These are phyloP conservation scores for Myzus persicae DNA, from an alignment of 1,140 invertebrate genomes.

Conservation along the genomic window DNA sequence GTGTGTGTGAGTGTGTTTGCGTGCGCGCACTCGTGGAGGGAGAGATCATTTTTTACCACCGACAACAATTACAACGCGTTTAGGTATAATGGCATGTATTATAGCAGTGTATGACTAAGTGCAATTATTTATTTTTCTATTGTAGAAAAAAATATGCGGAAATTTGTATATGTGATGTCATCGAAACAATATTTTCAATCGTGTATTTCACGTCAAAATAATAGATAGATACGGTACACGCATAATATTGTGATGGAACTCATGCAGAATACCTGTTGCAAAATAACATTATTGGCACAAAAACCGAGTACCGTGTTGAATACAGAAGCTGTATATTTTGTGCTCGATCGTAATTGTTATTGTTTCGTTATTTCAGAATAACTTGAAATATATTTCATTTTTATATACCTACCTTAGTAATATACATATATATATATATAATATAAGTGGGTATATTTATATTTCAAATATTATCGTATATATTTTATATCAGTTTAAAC, in stretches of 20 bases:
- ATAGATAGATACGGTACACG: slow-evolving; percentile 15
- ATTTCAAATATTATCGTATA: too few species aligned
- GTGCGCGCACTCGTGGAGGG: not conserved
- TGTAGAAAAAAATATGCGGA: not conserved
- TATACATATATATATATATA: not conserved
- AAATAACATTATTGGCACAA: slow-evolving; percentile 8
- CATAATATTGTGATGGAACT: slow-evolving; percentile 31
- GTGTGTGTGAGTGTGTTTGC: not conserved
- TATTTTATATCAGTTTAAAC: slow-evolving; percentile 11
- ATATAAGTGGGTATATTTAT: too few species aligned
- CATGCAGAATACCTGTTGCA: slow-evolving; percentile 20
- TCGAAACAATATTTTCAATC: slow-evolving; percentile 43
- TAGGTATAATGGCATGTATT: not conserved
- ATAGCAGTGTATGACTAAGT: slow-evolving; percentile 33
- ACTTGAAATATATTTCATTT: not conserved
- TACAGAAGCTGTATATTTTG: not conserved
- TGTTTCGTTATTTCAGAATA: not conserved
- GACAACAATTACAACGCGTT: slow-evolving; percentile 23
- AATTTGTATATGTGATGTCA: slow-evolving; percentile 36
- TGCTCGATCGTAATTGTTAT: not conserved
- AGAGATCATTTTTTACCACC: not conserved
- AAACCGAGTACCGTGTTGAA: not conserved
- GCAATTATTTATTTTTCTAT: slow-evolving; percentile 42
- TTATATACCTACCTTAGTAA: not conserved
- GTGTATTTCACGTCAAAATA: slow-evolving; percentile 9